A percentile compares a stretch with the other conserved stretches of the same genome.
Evolutionary conservation across 2,888 invertebrate species (phyloP).

Genomic region (Tiliacea citrago): DNA sequence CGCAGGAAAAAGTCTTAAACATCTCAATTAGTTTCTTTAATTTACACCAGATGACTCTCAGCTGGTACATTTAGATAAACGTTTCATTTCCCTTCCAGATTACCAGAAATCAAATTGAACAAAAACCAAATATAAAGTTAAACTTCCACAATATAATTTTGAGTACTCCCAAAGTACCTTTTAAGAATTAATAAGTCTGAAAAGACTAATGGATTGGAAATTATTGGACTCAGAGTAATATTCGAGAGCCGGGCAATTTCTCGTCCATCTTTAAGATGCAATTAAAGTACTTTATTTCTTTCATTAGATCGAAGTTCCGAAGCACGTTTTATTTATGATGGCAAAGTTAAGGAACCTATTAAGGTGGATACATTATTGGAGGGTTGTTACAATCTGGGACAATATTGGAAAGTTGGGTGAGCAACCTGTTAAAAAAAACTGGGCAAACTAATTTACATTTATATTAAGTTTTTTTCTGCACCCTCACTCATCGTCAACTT

Average conservation of each 20-base stretch:
- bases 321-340: constrained; percentile 76
- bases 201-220: constrained; percentile 74
- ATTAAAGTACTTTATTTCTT: constrained; percentile 82
- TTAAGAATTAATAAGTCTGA: constrained; percentile 70
- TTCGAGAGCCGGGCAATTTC: constrained; percentile 60
- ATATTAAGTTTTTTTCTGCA: constrained; percentile 37
- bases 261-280: constrained; percentile 78
- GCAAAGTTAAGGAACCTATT: constrained; percentile 69
- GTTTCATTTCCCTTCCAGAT: constrained; percentile 33
- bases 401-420: constrained; percentile 34
- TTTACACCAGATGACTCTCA: constrained; percentile 24
- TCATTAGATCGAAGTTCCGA: constrained; percentile 79
- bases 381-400: constrained; percentile 50
- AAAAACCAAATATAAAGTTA: constrained; percentile 50
- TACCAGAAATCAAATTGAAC: constrained; percentile 35
- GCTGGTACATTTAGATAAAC: constrained; percentile 29
- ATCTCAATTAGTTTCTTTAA: constrained; percentile 40
- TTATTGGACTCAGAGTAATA: constrained; percentile 67
- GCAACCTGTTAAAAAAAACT: constrained; percentile 28
- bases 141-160: constrained; percentile 60
- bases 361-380: constrained; percentile 66
- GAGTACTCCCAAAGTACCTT: constrained; percentile 59
- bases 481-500: constrained; percentile 13
- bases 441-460: constrained; percentile 41
- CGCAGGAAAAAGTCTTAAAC: constrained; percentile 33